Evolutionary conservation across 2,113 vertebrate genomes (phyloP).

Genomic region (Theristicus caerulescens): DNA sequence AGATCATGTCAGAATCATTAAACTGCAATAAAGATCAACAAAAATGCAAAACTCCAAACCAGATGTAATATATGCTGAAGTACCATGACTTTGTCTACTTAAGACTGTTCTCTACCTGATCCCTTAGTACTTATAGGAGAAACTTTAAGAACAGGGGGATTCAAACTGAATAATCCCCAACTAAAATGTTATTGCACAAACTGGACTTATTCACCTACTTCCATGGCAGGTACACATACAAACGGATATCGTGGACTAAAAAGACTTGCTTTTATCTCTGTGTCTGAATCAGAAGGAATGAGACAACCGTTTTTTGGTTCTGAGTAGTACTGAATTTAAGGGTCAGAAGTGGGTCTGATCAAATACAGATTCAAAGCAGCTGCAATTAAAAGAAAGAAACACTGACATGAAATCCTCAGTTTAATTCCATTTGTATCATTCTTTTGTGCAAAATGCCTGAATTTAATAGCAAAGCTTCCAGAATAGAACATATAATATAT

Average conservation of each 20-base stretch:
- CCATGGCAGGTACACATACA: background rate
- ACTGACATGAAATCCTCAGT: background rate
- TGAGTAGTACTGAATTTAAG: background rate
- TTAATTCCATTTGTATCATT: background rate
- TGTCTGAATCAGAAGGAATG: background rate
- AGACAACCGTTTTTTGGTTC: background rate
- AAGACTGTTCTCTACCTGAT: background rate
- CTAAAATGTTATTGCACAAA: background rate
- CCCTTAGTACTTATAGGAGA: background rate
- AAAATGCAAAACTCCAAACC: background rate
- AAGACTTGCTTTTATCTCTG: background rate
- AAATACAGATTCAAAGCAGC: background rate
- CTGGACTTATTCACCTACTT: background rate
- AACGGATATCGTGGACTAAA: background rate
- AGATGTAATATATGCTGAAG: background rate
- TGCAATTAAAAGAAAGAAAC: background rate
- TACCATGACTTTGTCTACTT: background rate
- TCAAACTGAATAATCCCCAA: background rate
- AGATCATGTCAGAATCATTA: background rate
- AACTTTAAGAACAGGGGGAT: background rate
- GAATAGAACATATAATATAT: background rate
- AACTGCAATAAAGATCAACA: background rate
- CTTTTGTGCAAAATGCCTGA: background rate
- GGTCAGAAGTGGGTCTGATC: background rate
- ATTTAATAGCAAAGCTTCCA: background rate